Base-by-base conservation (phyloP, 2,797 vertebrate species). In the Chromis chromis region DNA sequence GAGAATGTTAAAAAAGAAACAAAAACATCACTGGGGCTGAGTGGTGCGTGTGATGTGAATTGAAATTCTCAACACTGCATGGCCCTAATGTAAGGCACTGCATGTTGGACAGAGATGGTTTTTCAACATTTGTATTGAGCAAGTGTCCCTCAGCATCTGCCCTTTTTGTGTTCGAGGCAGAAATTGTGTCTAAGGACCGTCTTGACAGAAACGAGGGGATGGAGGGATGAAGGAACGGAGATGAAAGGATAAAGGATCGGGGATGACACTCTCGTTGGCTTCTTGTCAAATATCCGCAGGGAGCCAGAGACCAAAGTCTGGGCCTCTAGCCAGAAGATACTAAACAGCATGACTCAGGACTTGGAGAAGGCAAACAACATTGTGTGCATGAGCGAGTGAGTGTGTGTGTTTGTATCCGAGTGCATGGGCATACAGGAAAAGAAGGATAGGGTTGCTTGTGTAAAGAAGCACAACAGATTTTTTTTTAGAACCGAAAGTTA, bases 231-330 rank as follows among this genome's bases (percentile, higher is more conserved):
- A 78, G 63, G 54, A 77, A 82, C 1, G 5, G 66, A 71, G 64
- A 76, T 56, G 48, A 77, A 57, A 79, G 55, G 28, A 78, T 79
- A 74, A 57, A 82, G 46, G 69, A 71, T 21, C 22, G 54, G 40
- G 52, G 68, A 33, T 40, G 74, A 76, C 69, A 72, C 52, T 49
- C 21, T 63, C 63, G 63, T 65, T 90, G 77, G 80, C 66, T 68
- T 82, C 39, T 74, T 83, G 72, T 89, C 78, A 86, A 78, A 85
- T 76, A 84, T 79, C 85, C 74, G 73, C 75, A 68, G 76, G 71
- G 83, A 84, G 57, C 59, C 66, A 74, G 53, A 84, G 48, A 78
- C 66, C 59, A 40, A 53, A 74, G 66, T 68, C 75, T 85, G 70
- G 81, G 76, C 80, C 64, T 69, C 40, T 3, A 69, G 66, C 72